Conservation (phyloP, 2,888 invertebrate genomes). For the Ophion ventricosus region DNA sequence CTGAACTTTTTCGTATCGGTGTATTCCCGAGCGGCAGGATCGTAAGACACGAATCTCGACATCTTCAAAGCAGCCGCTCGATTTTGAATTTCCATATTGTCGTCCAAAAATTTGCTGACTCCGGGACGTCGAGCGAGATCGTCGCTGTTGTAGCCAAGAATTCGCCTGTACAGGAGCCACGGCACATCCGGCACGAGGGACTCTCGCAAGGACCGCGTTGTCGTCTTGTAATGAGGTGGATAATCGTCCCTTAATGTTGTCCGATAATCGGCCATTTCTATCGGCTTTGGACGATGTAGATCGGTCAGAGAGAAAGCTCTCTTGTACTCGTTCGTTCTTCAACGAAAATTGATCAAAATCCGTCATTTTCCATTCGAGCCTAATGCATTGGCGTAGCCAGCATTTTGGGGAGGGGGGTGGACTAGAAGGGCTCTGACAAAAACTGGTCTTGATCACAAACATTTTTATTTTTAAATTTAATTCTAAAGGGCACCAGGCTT, state of each 20-base stretch:
- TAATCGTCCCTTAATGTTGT: conserved; percentile 70
- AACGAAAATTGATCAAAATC: background rate
- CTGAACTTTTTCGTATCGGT: conserved; percentile 50
- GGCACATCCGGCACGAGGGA: conserved; percentile 66
- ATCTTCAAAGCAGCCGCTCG: conserved; percentile 71
- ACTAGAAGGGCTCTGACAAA: no score
- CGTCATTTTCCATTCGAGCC: conserved; percentile 13
- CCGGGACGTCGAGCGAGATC: conserved; percentile 71
- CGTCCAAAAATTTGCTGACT: conserved; percentile 72
- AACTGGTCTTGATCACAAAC: no score
- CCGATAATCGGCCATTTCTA: conserved; percentile 68
- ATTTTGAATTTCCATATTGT: conserved; percentile 71
- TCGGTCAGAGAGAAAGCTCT: conserved; percentile 59
- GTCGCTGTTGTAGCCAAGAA: conserved; percentile 69
- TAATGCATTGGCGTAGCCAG: no score
- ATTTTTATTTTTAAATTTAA: no score
- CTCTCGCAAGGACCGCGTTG: conserved; percentile 44
- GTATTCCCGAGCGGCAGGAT: conserved; percentile 55
- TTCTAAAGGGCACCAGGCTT: no score
- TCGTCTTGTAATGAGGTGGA: conserved; percentile 66
- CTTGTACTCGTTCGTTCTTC: conserved; percentile 58
- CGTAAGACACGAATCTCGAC: conserved; percentile 59
- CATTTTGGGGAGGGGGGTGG: no score
- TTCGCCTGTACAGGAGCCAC: conserved; percentile 74
- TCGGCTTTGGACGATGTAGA: conserved; percentile 55